Conservation (phyloP, 2,113 vertebrate species). For the Pelecanus crispus region DNA sequence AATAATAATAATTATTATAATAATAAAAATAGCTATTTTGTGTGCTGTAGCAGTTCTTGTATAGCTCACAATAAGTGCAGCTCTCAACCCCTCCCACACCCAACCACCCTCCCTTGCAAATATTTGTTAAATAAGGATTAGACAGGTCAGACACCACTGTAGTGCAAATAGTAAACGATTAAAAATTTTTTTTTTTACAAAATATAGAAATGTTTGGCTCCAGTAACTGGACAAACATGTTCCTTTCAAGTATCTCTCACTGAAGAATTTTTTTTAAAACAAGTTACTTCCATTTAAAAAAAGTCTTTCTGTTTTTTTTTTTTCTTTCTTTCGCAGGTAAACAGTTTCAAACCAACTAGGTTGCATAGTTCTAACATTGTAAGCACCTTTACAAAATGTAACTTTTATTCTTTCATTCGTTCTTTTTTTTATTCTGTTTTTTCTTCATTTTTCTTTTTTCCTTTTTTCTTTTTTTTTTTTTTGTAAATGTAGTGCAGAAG, state of each 20-base stretch:
- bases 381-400: slow-evolving; percentile 87
- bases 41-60: slow-evolving; percentile 83
- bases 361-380: slow-evolving; percentile 98
- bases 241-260: slow-evolving; percentile 99
- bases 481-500: slow-evolving; percentile 73
- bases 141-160: slow-evolving; percentile 88
- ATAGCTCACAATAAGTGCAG: slow-evolving; percentile 88
- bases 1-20: slow-evolving; percentile 81
- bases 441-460: slow-evolving; percentile 56
- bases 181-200: slow-evolving; percentile 77
- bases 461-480: neutral
- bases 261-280: slow-evolving; percentile 77
- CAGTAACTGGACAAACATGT: slow-evolving; percentile 95
- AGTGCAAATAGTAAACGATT: slow-evolving; percentile 98
- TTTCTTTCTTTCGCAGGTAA: slow-evolving; percentile 82
- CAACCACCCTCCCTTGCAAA: slow-evolving; percentile 79
- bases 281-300: slow-evolving; percentile 79
- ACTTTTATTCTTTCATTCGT: slow-evolving; percentile 78
- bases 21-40: slow-evolving; percentile 87
- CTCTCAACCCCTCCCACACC: slow-evolving; percentile 74
- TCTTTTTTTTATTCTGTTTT: slow-evolving; percentile 53
- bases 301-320: slow-evolving; percentile 79
- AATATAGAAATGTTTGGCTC: slow-evolving; percentile 97
- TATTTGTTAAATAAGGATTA: slow-evolving; percentile 89
- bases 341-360: slow-evolving; percentile 89